A percentile compares a stretch with the other conserved stretches of the same genome.
Conservation (phyloP, 2,888 invertebrate species). For the Tetranychus piercei region DNA sequence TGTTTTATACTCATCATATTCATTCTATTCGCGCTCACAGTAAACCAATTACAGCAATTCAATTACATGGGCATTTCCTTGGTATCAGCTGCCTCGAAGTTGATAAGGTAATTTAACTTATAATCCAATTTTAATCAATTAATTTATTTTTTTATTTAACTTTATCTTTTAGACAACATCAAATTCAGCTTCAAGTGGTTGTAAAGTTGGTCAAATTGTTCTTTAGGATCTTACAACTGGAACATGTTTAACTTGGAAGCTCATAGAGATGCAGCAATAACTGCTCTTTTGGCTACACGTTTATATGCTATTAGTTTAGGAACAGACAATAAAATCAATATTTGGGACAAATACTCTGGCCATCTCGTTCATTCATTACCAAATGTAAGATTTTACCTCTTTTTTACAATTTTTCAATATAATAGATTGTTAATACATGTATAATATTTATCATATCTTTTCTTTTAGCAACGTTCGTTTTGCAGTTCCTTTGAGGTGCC, state of each 20-base stretch:
- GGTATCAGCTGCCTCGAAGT: slow-evolving; percentile 80
- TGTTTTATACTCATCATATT: slow-evolving; percentile 31
- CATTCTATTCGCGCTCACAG: slow-evolving; percentile 66
- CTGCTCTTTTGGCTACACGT: slow-evolving; percentile 66
- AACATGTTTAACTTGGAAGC: slow-evolving; percentile 73
- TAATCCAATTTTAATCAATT: neutral
- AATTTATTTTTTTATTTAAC: neutral
- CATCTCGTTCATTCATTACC: slow-evolving; percentile 58
- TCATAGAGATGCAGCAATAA: slow-evolving; percentile 62
- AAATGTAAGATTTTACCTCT: slow-evolving; percentile 34
- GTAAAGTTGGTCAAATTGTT: slow-evolving; percentile 76
- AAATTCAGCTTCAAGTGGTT: slow-evolving; percentile 47
- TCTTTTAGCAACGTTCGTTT: slow-evolving; percentile 33
- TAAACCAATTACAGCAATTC: slow-evolving; percentile 74
- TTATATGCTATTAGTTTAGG: slow-evolving; percentile 83
- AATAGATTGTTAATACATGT: neutral
- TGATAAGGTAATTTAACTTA: slow-evolving; percentile 49
- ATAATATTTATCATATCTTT: slow-evolving; percentile 20
- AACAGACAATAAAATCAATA: slow-evolving; percentile 70
- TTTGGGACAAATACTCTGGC: slow-evolving; percentile 89
- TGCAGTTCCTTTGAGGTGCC: slow-evolving; percentile 59
- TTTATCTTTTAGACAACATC: slow-evolving; percentile 19
- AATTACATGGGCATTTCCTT: slow-evolving; percentile 80
- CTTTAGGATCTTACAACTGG: slow-evolving; percentile 75
- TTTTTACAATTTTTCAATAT: no score